Percentiles rank a stretch among this genome's conserved stretches.
These are phyloP conservation scores for Enteromius afrohamiltoni DNA, from an alignment of 2,797 vertebrate genomes.

Conservation along the genomic window DNA sequence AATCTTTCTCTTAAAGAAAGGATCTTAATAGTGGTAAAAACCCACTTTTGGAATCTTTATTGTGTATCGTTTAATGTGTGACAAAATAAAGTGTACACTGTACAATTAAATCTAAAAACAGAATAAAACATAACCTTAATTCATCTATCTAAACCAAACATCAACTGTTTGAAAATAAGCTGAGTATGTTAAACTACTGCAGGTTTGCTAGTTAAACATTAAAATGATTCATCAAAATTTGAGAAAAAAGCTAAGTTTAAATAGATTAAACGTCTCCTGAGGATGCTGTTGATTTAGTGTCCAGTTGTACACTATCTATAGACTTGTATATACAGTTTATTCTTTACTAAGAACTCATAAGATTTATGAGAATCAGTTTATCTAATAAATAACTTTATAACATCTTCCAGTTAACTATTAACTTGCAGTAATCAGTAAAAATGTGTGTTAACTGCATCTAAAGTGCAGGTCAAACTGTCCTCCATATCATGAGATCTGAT, in stretches of 20 bases:
- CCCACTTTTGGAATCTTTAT: background rate
- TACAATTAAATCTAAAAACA: background rate
- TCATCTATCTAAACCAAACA: background rate
- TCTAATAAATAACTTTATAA: conserved; percentile 12
- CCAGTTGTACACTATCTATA: background rate
- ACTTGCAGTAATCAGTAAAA: background rate
- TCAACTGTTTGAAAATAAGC: background rate
- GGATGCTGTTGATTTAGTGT: background rate
- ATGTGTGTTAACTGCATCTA: conserved; percentile 25
- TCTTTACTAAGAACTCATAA: background rate
- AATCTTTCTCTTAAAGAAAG: background rate
- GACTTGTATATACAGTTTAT: background rate
- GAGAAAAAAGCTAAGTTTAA: background rate
- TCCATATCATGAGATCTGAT: conserved; percentile 27
- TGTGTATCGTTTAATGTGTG: background rate
- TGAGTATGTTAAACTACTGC: background rate
- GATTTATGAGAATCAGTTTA: background rate
- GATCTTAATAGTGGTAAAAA: background rate
- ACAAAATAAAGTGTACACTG: background rate
- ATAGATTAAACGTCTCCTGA: background rate
- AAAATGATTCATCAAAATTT: background rate
- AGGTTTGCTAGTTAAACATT: background rate
- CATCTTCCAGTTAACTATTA: conserved; percentile 2
- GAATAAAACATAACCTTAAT: background rate
- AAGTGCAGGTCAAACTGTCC: conserved; percentile 28